These are phyloP conservation scores for Aleadryas rufinucha DNA, from an alignment of 2,113 vertebrate genomes.

Conservation along the genomic window DNA sequence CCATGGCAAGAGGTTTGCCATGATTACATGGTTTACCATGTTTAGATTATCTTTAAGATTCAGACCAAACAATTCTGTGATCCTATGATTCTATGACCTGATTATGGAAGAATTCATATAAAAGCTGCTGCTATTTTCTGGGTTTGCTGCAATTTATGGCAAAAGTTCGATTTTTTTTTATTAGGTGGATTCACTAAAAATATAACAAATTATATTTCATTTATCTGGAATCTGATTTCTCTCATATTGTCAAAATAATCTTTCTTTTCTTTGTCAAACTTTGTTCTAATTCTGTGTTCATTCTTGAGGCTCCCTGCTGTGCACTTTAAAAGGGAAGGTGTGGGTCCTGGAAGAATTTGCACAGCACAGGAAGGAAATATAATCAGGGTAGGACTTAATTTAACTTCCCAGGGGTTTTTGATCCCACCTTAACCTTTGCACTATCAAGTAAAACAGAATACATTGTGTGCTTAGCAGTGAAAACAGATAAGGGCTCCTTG, in stretches of 20 bases:
- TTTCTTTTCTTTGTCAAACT: neutral
- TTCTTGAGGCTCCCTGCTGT: neutral
- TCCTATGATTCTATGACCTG: neutral
- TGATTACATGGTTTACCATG: neutral
- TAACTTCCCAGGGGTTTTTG: constrained; percentile 6
- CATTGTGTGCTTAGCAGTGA: neutral
- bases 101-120: neutral
- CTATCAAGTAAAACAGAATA: neutral
- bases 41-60: neutral
- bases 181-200: neutral
- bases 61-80: neutral
- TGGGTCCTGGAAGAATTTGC: constrained; percentile 27
- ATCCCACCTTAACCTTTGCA: constrained; percentile 22
- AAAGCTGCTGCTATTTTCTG: neutral
- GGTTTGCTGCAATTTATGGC: neutral
- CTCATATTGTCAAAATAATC: neutral
- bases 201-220: constrained; percentile 17
- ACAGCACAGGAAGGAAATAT: constrained; percentile 47
- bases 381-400: constrained; percentile 1
- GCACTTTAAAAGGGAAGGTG: constrained; percentile 29
- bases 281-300: neutral
- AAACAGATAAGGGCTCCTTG: neutral
- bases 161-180: neutral
- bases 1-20: neutral
- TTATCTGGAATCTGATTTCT: constrained; percentile 1